Evolutionary conservation across 1,140 invertebrate species (phyloP), one percentile per base, ranked within the genome.

Genomic region (Lethrus apterus): DNA sequence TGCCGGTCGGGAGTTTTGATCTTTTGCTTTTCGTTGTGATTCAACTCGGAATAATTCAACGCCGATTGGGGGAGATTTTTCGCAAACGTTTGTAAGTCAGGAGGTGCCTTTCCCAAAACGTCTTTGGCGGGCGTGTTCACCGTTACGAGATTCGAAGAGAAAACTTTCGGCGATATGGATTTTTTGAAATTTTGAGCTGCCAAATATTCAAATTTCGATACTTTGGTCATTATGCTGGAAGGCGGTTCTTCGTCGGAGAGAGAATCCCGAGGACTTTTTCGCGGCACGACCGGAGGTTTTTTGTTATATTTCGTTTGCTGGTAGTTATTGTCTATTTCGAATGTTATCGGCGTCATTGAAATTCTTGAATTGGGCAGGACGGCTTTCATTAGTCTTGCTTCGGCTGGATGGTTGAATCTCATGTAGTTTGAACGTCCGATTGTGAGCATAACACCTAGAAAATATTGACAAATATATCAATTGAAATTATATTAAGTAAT

Each of bases 381-480:
- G 0, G 82, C 81, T 68, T 85, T 89, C 70, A 92, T 83, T 45
- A 89, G 75, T 57, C 83, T 80, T 1, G 89, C 89, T 63, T 92
- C 87, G 33, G 82, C 83, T 0, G 89, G 89, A 68, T 92, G 86
- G 64, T 93, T 93, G 70, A 91, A 93, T 7, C 89, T 78, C 61
- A 93, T 80, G 62, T 86, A 89, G 60, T 87, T 89, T 8, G 88
- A 91, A 20, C 87, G 74, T 13, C 89, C 89, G 43, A 93, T 81
- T 34, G 86, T 89, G 36, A 93, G 69, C 84, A 90, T 92, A 60
- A 80, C 83, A 60, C 85, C 85, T 83, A 71, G 50, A 69, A 69
- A 26, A 50, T 18, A 35, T n/a, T n/a, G n/a, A n/a, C n/a, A n/a
- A n/a, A n/a, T n/a, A n/a, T n/a, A n/a, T n/a, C n/a, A n/a, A n/a